Evolutionary conservation across 2,888 invertebrate genomes (phyloP), one percentile per base, ranked within the genome.

Genomic region (Desoria tigrina): DNA sequence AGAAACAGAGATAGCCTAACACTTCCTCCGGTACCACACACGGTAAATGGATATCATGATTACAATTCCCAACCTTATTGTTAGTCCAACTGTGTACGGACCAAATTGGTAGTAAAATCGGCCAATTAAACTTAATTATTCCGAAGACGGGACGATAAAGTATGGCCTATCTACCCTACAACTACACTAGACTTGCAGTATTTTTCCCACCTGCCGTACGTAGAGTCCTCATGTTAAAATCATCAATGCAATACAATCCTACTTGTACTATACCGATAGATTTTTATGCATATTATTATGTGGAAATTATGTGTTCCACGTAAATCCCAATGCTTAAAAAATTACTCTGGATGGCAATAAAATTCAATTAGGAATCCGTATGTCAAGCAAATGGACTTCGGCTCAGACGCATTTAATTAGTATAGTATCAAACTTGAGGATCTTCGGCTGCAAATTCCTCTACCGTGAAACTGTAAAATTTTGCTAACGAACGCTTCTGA

Each of bases 401-500:
- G 70, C 66, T 67, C 65, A 70, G 65, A 71, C 71, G 60, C 61
- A 60, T 63, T 66, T 71, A 71, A 71, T 71, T 71, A 68, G 68
- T 71, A 63, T 63, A 65, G 63, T 71, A 71, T 68, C 65, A 65
- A 32, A 50, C 63, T 69, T 66, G 56, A 53, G 49, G 32, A 51
- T 51, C 24, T 51, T 24, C 11, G 16, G 16, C 6, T 45, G 45
- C 45, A 24, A 51, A 51, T 24, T 51, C 51, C 26, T 24, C 26
- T 9, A 26, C 24, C 51, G 26, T 51, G 51, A 51, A 51, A 51
- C 51, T 16, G 45, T 45, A 45, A 45, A 45, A 51, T 51, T 21
- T 24, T 21, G 51, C 26, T 51, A 51, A 51, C 51, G 51, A 51
- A 51, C 45, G 16, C 45, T 45, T n/a, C n/a, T 16, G 45, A 16